Conservation (phyloP, 1,140 invertebrate genomes). For the Pachypeltis micranthus region DNA sequence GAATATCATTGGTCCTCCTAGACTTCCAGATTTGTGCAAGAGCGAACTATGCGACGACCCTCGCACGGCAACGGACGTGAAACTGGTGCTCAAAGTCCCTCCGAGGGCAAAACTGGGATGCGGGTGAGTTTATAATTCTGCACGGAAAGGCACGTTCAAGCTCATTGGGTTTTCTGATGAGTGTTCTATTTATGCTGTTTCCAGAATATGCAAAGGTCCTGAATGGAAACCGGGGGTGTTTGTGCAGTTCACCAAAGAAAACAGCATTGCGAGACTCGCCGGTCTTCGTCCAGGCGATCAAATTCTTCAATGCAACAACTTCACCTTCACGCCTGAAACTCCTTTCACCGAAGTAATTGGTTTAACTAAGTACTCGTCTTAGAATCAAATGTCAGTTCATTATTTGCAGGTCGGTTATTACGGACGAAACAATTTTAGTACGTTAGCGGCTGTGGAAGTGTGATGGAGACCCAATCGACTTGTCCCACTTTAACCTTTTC, state of each 20-base stretch:
- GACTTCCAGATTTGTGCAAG: slow-evolving; percentile 29
- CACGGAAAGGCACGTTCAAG: background rate
- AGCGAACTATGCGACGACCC: slow-evolving; percentile 18
- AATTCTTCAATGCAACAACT: slow-evolving; percentile 80
- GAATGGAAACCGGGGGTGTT: slow-evolving; percentile 76
- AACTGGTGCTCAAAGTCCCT: slow-evolving; percentile 49
- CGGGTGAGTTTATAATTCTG: slow-evolving; percentile 39
- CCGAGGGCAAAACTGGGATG: slow-evolving; percentile 53
- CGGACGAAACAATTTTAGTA: too few relatives aligned
- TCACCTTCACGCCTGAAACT: slow-evolving; percentile 54
- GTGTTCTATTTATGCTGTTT: slow-evolving; percentile 28
- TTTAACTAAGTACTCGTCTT: too few relatives aligned
- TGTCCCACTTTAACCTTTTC: too few relatives aligned
- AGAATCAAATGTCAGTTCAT: too few relatives aligned
- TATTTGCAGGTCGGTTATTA: too few relatives aligned
- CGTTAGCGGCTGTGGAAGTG: too few relatives aligned
- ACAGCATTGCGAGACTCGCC: slow-evolving; percentile 71
- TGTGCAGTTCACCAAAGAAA: slow-evolving; percentile 80
- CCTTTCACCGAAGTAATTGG: slow-evolving; percentile 59
- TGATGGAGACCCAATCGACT: too few relatives aligned
- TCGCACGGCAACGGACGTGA: slow-evolving; percentile 35
- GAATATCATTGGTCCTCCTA: slow-evolving; percentile 18
- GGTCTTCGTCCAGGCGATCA: slow-evolving; percentile 84
- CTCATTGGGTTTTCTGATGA: background rate
- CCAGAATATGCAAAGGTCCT: slow-evolving; percentile 70